Percentiles rank a stretch among this genome's conserved stretches.
phyloP scores from a whole-genome alignment of 1,140 invertebrate species.

The Oreohelix idahoensis region DNA sequence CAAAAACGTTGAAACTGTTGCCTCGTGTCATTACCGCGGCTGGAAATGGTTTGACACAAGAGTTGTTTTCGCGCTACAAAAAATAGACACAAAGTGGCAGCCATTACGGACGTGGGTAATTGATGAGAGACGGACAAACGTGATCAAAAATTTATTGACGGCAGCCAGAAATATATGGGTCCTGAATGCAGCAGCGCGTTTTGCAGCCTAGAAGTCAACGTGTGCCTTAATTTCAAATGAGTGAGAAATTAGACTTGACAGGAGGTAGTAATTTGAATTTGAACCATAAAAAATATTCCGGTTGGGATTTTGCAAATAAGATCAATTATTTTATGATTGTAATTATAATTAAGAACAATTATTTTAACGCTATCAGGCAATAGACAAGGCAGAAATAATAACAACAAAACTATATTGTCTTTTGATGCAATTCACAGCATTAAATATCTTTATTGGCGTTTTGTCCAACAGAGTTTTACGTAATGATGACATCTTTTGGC shows the following conservation, averaged over 20 bases:
- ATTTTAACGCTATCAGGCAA: neutral
- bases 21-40: neutral
- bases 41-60: neutral
- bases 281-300: neutral
- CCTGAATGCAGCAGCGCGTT: neutral
- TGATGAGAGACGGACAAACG: neutral
- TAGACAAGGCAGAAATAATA: neutral
- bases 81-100: neutral
- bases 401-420: too few relatives aligned
- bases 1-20: neutral
- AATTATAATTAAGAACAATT: neutral
- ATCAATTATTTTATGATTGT: neutral
- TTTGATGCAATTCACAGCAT: too few relatives aligned
- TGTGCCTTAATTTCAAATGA: neutral
- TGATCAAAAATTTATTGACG: neutral
- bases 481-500: too few relatives aligned
- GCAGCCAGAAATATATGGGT: neutral
- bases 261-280: neutral
- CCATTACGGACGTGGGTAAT: neutral
- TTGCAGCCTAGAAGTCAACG: neutral
- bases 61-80: constrained; percentile 2
- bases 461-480: too few relatives aligned
- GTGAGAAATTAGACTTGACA: neutral
- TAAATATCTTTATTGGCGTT: too few relatives aligned
- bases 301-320: neutral